These are phyloP conservation scores for Phlogophora meticulosa DNA, from an alignment of 2,888 invertebrate species.

Conservation along the genomic window DNA sequence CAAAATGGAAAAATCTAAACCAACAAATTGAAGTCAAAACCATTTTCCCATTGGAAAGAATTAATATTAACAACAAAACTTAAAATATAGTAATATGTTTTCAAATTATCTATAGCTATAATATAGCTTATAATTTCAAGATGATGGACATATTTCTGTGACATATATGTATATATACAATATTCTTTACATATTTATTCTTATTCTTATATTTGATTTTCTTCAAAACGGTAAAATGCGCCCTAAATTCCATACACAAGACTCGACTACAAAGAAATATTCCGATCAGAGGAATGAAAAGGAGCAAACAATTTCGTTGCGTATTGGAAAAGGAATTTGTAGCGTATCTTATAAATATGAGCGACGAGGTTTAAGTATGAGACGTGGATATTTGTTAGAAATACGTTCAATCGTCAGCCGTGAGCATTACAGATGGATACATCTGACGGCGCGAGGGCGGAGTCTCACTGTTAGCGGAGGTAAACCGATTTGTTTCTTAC, in stretches of 20 bases:
- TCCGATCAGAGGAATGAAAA: conserved; percentile 37
- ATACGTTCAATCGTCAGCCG: conserved; percentile 31
- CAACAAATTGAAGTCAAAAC: not conserved
- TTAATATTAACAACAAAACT: not conserved
- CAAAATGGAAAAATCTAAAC: not conserved
- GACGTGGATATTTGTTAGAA: conserved; percentile 31
- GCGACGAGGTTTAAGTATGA: conserved; percentile 1
- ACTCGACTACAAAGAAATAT: conserved; percentile 29
- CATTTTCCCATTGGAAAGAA: not conserved
- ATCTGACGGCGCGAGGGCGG: not conserved
- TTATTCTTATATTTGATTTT: conserved; percentile 4
- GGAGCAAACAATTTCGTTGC: conserved; percentile 13
- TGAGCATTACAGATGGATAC: conserved; percentile 18
- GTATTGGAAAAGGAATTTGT: conserved; percentile 26
- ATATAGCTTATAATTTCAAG: conserved; percentile 1
- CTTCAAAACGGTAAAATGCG: conserved; percentile 6
- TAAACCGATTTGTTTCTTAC: not conserved
- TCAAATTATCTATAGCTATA: too few species aligned
- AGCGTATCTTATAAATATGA: conserved; percentile 18
- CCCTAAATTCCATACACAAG: conserved; percentile 7
- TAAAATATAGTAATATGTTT: too few species aligned
- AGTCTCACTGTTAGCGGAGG: not conserved
- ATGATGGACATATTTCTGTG: too few species aligned
- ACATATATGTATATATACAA: too few species aligned
- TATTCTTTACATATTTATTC: not conserved